Conservation (phyloP, 2,113 vertebrate genomes). For the Oryctolagus cuniculus region mOryCun1.1 NC_091433.1:100758501-100759000, state of each 20-base stretch:
- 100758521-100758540: too few relatives aligned
- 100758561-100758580: background rate
- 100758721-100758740: background rate
- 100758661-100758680: background rate
- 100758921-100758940: background rate
- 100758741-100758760: background rate
- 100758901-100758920: background rate
- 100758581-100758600: background rate
- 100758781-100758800: background rate
- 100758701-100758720: background rate
- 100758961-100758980: too few relatives aligned
- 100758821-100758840: background rate
- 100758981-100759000: too few relatives aligned
- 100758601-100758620: background rate
- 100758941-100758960: too few relatives aligned
- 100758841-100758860: background rate
- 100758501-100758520: too few relatives aligned
- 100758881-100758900: background rate
- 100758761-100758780: background rate
- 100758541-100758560: background rate
- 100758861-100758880: background rate
- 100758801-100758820: background rate
- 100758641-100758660: conserved; percentile 14
- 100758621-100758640: background rate
- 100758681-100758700: background rate